These are phyloP conservation scores for Rhegmatorhina hoffmannsi DNA, from an alignment of 2,113 vertebrate species.

Conservation along the genomic window DNA sequence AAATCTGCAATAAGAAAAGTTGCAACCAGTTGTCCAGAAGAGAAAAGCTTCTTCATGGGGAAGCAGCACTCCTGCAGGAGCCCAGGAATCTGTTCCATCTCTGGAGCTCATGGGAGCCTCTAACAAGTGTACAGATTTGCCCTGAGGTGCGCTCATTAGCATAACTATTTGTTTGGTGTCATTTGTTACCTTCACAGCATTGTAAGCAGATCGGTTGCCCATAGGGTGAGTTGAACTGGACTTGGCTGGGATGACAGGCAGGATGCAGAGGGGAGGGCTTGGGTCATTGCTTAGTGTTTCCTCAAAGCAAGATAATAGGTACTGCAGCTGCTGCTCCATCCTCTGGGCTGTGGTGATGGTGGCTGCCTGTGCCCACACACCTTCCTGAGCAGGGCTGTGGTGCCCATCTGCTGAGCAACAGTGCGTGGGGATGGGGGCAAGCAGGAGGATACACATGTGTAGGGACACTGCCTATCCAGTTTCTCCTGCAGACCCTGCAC, in stretches of 20 bases:
- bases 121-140: background rate
- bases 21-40: background rate
- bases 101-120: background rate
- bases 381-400: background rate
- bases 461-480: accelerated
- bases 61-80: background rate
- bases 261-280: background rate
- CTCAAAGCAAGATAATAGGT: accelerated
- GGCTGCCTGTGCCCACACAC: background rate
- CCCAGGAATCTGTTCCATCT: background rate
- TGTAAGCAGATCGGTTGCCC: background rate
- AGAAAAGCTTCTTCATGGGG: background rate
- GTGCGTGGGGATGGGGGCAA: background rate
- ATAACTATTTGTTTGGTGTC: background rate
- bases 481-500: background rate
- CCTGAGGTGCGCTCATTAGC: background rate
- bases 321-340: background rate
- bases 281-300: background rate
- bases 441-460: background rate
- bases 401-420: background rate
- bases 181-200: background rate
- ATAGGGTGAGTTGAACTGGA: background rate
- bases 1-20: background rate
- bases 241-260: background rate
- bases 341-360: background rate